These are phyloP conservation scores for Pseudois nayaur DNA, from an alignment of 2,113 vertebrate species.

Conservation along the genomic window DNA sequence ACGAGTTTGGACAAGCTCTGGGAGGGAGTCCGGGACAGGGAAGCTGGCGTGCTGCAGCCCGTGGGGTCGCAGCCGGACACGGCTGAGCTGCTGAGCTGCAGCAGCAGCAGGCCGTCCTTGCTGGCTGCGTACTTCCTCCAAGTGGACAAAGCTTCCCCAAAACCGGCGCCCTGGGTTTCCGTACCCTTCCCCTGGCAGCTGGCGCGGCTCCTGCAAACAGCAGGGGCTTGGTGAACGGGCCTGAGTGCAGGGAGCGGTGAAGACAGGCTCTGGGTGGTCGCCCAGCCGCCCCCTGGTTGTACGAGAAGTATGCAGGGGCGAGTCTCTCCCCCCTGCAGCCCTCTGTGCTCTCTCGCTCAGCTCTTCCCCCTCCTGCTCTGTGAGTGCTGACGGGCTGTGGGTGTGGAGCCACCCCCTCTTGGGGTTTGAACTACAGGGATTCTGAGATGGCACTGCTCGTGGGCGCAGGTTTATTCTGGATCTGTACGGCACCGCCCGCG, in stretches of 20 bases:
- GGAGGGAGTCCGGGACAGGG: too few species aligned
- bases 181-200: rapidly evolving
- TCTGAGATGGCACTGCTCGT: rapidly evolving
- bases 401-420: not conserved
- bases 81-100: not conserved
- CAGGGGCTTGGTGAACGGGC: not conserved
- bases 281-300: not conserved
- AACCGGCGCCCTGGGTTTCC: rapidly evolving
- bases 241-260: rapidly evolving
- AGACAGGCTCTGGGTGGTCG: not conserved
- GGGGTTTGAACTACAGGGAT: not conserved
- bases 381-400: not conserved
- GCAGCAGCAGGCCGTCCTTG: not conserved
- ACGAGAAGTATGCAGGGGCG: rapidly evolving
- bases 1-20: not conserved
- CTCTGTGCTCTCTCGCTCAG: not conserved
- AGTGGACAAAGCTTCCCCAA: not conserved
- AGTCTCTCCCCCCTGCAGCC: rapidly evolving
- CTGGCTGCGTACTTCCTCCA: not conserved
- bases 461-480: too few species aligned
- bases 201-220: rapidly evolving
- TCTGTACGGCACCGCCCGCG: rapidly evolving
- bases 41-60: not conserved
- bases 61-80: rapidly evolving
- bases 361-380: not conserved